These are phyloP conservation scores for Carcharodon carcharias DNA, from an alignment of 2,797 vertebrate genomes.

Conservation along the genomic window DNA sequence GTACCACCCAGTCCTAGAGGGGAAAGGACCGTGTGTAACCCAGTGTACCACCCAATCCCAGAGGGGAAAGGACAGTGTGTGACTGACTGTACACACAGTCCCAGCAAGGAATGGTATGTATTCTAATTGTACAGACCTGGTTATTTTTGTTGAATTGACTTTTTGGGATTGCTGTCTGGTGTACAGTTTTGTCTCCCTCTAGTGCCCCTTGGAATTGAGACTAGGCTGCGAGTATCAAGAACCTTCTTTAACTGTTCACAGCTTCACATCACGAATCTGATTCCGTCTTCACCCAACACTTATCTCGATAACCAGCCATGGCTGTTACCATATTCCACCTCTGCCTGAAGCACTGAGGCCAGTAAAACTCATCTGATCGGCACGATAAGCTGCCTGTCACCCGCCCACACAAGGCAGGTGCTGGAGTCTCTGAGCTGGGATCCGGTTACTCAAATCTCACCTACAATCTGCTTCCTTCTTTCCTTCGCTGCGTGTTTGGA, in stretches of 20 bases:
- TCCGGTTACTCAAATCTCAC: not conserved
- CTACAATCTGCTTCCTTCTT: not conserved
- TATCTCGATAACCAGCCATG: accelerated
- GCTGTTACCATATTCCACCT: not conserved
- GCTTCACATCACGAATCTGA: not conserved
- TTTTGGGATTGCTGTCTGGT: not conserved
- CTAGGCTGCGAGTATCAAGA: not conserved
- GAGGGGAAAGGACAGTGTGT: not conserved
- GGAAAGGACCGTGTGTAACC: too few species aligned
- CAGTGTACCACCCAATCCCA: too few species aligned
- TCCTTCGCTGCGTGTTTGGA: not conserved
- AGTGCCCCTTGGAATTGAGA: not conserved
- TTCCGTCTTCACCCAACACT: not conserved
- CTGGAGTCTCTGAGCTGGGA: not conserved
- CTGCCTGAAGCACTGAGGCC: not conserved
- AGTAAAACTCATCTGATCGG: not conserved
- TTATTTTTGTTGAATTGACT: not conserved
- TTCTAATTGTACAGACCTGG: not conserved
- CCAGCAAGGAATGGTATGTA: too few species aligned
- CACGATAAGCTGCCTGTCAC: not conserved
- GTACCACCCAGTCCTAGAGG: too few species aligned
- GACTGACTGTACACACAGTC: not conserved
- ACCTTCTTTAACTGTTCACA: not conserved
- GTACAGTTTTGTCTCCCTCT: not conserved
- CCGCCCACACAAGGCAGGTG: not conserved